These are phyloP conservation scores for Thymallus thymallus DNA, from an alignment of 2,113 vertebrate species.

Conservation along the genomic window DNA sequence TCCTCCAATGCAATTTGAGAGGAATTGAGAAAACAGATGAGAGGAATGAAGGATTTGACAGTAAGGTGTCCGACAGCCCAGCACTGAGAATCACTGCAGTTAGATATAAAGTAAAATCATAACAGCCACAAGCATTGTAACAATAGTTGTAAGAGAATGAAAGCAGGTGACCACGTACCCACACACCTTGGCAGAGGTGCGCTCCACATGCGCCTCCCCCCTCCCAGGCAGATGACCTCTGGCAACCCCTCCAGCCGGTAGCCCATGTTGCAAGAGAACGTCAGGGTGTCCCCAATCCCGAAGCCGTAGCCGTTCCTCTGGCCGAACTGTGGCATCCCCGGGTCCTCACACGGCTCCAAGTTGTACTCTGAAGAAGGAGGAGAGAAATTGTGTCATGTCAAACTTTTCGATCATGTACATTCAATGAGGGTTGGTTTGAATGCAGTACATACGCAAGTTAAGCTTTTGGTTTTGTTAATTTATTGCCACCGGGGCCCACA, in stretches of 20 bases:
- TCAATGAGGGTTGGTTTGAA: no score
- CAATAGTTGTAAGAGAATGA: constrained; percentile 41
- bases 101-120: no score
- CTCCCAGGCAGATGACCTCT: constrained; percentile 73
- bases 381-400: neutral
- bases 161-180: constrained; percentile 76
- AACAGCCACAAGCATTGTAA: no score
- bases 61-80: no score
- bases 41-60: no score
- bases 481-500: no score
- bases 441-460: no score
- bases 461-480: no score
- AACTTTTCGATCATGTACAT: no score
- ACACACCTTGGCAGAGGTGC: constrained; percentile 82
- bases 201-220: constrained; percentile 77
- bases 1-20: no score
- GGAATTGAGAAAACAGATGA: no score
- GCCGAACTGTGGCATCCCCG: constrained; percentile 68
- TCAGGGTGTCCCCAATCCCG: constrained; percentile 69
- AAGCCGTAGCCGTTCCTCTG: constrained; percentile 66
- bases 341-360: constrained; percentile 74
- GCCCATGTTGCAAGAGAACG: constrained; percentile 69
- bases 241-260: constrained; percentile 75
- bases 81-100: no score
- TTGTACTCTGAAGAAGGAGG: constrained; percentile 67